Evolutionary conservation across 2,888 invertebrate species (phyloP), one percentile per base, ranked within the genome.

Genomic region (Lumbricus terrestris): DNA sequence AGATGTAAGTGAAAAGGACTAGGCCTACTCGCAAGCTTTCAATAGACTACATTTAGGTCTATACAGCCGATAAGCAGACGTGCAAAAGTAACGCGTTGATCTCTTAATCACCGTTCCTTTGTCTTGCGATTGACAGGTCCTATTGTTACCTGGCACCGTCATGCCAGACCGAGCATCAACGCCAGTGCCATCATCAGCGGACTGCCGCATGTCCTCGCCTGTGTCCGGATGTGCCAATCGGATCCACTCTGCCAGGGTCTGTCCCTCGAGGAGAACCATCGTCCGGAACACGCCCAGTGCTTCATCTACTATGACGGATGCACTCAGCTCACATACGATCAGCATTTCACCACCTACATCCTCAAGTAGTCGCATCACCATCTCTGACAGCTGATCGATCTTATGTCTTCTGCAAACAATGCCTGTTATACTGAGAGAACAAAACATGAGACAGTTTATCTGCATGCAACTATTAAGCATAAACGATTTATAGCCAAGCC

Each of bases 111-210:
- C n/a, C n/a, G n/a, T n/a, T 69, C 69, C 11, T n/a, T 69, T 69
- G 69, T n/a, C 69, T 69, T 69, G 69, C n/a, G 69, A 69, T 69
- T 69, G 69, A 69, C n/a, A 69, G 69, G n/a, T 69, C 69, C n/a
- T 11, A n/a, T 69, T n/a, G 69, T n/a, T 69, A 69, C 69, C 13
- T 69, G 69, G 69, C n/a, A 69, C 69, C 11, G n/a, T n/a, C 69
- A 69, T 69, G 69, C 69, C n/a, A 69, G 69, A 69, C 69, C 69
- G 69, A 69, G 16, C 69, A n/a, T 69, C n/a, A 69, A 69, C 16
- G 69, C 69, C 2, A 69, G 69, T n/a, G n/a, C 29, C 69, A 16
- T 69, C 11, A 11, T 69, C 69, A 69, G 16, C 69, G 69, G 69
- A 69, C 8, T n/a, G 8, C 69, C n/a, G n/a, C 69, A 69, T 69